Conservation (phyloP, 2,888 invertebrate genomes). For the Norana najaformis region DNA sequence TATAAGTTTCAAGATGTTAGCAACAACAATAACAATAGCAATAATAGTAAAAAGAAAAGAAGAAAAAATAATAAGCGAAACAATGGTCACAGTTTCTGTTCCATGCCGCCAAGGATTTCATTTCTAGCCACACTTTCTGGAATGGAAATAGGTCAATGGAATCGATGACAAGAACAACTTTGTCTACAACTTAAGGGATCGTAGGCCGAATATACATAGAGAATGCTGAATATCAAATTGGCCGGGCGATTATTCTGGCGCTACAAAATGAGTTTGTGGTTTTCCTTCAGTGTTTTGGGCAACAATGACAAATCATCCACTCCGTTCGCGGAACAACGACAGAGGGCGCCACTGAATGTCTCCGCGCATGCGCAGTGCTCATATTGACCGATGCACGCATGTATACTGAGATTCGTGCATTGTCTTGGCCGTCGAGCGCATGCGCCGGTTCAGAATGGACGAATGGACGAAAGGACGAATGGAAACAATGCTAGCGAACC, state of each 20-base stretch:
- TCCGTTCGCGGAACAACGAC: not conserved
- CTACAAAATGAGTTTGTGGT: not conserved
- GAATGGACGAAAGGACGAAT: not conserved
- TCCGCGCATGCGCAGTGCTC: not conserved
- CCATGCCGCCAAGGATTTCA: not conserved
- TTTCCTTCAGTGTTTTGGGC: not conserved
- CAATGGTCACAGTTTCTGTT: not conserved
- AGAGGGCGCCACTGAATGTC: not conserved
- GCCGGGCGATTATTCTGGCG: not conserved
- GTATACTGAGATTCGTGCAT: not conserved
- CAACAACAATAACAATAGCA: too few species aligned
- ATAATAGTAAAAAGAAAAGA: too few species aligned
- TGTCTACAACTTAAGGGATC: not conserved
- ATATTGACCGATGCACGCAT: not conserved
- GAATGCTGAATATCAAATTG: not conserved
- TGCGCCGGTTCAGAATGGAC: not conserved
- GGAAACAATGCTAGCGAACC: not conserved
- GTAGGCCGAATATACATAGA: not conserved
- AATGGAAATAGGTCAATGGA: not conserved
- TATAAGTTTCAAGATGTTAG: too few species aligned
- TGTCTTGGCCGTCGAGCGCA: not conserved
- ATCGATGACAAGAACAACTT: not conserved
- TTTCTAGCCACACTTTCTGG: not conserved
- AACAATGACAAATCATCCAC: not conserved
- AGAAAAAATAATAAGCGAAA: too few species aligned